Evolutionary conservation across 2,113 vertebrate species (phyloP), one percentile per base, ranked within the genome.

Genomic region (Saccopteryx leptura): DNA sequence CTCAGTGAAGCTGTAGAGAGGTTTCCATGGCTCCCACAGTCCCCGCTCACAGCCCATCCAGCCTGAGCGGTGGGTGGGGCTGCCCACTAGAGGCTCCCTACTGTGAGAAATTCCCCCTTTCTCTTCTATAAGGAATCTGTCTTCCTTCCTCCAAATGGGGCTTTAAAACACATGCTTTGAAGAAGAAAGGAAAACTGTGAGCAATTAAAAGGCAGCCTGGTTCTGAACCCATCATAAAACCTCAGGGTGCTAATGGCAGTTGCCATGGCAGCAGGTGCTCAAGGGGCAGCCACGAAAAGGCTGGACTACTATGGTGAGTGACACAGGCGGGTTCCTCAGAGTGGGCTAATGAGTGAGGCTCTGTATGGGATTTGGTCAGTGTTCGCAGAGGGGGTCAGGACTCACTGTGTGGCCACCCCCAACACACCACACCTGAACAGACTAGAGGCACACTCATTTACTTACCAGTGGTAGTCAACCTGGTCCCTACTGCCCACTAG

Each of bases 221-320:
- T 91, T 91, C 90, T 78, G 90, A 91, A 80, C 87, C 33, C 58
- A 78, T 83, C 93, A 86, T 94, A 92, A 98, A 97, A 96, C 88
- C 75, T 72, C 88, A 21, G 71, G 78, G 94, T 96, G 97, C 93
- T 96, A 85, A 96, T 81, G 82, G 96, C 52, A 68, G 71, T 94
- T 97, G 89, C 94, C 48, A 11, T 94, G 89, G 96, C 93, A 97
- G 91, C 54, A 4, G 82, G 46, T 79, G 23, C 80, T 50, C 12
- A 26, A 75, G 61, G 58, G 50, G 31, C 92, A 92, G 60, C 88
- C 65, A 54, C 82, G 91, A 31, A 90, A 97, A 97, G 23, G 92
- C 78, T 46, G 56, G 71, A 66, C 48, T 18, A 24, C 46, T 17
- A 54, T 72, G 28, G 23, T 63, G 12, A 90, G 8, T 13, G 50